Percentiles rank a stretch among this genome's conserved stretches.
These are phyloP conservation scores for Piprites chloris DNA, from an alignment of 2,113 vertebrate species.

Conservation along the genomic window DNA sequence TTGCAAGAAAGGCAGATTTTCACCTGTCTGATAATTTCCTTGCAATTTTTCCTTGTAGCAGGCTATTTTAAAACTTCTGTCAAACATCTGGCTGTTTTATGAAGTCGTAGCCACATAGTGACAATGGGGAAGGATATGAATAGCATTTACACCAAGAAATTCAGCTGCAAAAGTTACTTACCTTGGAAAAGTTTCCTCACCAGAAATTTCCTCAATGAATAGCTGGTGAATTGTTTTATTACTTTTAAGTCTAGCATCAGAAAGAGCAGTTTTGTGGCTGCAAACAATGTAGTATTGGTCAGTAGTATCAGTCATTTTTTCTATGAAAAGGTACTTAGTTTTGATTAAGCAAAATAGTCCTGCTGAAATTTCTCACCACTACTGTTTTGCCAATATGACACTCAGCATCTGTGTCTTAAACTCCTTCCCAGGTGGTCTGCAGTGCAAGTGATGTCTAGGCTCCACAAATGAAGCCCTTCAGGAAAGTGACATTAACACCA, in stretches of 20 bases:
- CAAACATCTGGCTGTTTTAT: not conserved
- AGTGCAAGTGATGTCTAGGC: not conserved
- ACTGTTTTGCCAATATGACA: not conserved
- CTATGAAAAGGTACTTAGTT: not conserved
- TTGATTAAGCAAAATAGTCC: not conserved
- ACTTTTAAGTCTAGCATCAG: not conserved
- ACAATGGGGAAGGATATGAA: not conserved
- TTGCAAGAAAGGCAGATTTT: not conserved
- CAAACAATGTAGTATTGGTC: not conserved
- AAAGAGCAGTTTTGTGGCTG: not conserved
- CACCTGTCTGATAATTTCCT: not conserved
- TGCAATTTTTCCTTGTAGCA: not conserved
- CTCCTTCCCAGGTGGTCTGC: not conserved
- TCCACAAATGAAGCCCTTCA: not conserved
- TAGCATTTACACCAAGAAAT: not conserved
- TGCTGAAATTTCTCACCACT: not conserved
- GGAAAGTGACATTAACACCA: not conserved
- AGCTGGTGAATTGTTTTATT: not conserved
- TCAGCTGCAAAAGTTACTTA: not conserved
- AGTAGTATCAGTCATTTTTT: not conserved
- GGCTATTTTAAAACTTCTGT: not conserved
- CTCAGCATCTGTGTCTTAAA: not conserved
- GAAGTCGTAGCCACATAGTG: not conserved
- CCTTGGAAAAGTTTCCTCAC: not conserved
- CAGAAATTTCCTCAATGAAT: not conserved